Evolutionary conservation across 2,113 vertebrate species (phyloP), one percentile per base, ranked within the genome.

Genomic region (Acinonyx jubatus): DNA sequence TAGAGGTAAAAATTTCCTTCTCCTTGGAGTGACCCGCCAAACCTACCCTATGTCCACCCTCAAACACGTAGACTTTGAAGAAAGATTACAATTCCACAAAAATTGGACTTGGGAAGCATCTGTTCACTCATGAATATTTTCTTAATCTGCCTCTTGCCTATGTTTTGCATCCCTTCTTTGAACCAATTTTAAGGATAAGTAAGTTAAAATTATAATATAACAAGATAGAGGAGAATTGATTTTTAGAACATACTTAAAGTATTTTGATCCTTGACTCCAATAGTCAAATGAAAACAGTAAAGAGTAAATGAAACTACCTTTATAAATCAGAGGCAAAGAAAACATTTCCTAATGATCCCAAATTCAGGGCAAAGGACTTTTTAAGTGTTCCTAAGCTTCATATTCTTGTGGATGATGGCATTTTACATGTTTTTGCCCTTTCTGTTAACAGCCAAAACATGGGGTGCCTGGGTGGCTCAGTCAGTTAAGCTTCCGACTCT

Each of bases 241-340:
- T 61, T 76, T 89, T 41, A 76, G 16, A 84, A 97, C 29, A 69
- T 48, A 81, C 23, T 79, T 83, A 21, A 45, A 92, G 80, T 61
- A 81, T 38, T 81, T 96, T 88, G 63, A 76, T 41, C 27, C 1
- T 68, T 50, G 38, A 89, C 15, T 11, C 31, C 18, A 78, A 89
- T 1, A 74, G 10, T 61, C 23, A 80, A 84, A 80, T 27, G 27
- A 85, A 88, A 88, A 18, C 86, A 41, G 7, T 71, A 82, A 88
- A 74, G 19, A 31, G 63, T 41, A 68, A 45, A 84, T 71, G 38
- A 78, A 91, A 91, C 38, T 45, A 52, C 48, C 27, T 92, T 61
- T 41, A 55, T 52, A 95, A 94, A 76, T 63, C 92, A 95, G 41
- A 91, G 82, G 29, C 23, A 61, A 68, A 84, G 19, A 85, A 89